Base-by-base conservation (phyloP, 2,113 vertebrate species). In the Sceloporus tristichus region DNA sequence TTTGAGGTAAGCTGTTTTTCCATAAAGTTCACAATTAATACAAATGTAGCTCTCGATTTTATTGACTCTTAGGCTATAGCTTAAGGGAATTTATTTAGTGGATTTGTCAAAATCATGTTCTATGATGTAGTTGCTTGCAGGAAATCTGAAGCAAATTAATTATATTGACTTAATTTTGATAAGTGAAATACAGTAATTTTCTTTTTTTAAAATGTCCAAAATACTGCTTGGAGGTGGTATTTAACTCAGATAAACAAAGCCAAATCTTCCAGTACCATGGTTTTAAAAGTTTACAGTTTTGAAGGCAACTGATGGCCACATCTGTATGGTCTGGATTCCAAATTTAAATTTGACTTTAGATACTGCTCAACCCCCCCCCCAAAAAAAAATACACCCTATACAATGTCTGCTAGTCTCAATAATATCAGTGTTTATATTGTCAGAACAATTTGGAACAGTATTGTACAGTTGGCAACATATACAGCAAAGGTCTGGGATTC, bases 281-380 rank as follows among this genome's bases (percentile, higher is more conserved):
- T 81, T 93, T 93, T 94, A 93, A 89, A 91, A 16, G 90, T 91
- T 94, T 94, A 88, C 14, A 91, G 71, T 65, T 89, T 91, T 87
- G 87, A 90, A 89, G 77, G 85, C 89, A 94, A 79, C 86, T 87
- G 88, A 91, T 84, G 87, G 86, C 73, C 90, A 92, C 53, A 79
- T 90, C 90, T 92, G 23, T 92, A 48, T 4, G 68, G 86, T 92
- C 74, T 90, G 40, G n/a, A 92, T 77, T 89, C 77, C 81, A 74
- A 74, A n/a, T 62, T 93, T 90, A 90, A 92, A 92, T 87, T 56
- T 93, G 85, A 94, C 88, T 84, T 80, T 79, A 54, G 42, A 62
- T 62, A 18, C 11, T 18, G 4, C 59, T 14, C 56, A 34, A 34
- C 13, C 13, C 59, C 1, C 59, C 11, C 82, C 91, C 34, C 84